These are phyloP conservation scores for Rhynchonycteris naso DNA, from an alignment of 2,797 vertebrate species.

Conservation along the genomic window DNA sequence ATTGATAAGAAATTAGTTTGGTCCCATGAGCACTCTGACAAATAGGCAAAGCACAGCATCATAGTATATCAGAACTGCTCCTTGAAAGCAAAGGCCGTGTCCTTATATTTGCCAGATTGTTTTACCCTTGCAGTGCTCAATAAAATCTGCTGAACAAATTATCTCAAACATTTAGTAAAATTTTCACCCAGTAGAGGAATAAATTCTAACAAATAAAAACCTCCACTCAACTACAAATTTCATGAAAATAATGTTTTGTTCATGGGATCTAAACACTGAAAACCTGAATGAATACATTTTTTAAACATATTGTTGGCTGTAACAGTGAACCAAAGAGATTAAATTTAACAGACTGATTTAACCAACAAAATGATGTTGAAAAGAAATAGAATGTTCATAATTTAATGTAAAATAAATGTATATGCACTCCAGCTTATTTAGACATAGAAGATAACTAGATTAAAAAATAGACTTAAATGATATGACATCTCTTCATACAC, in stretches of 20 bases:
- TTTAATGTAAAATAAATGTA: neutral
- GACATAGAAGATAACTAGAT: neutral
- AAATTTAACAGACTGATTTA: neutral
- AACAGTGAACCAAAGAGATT: neutral
- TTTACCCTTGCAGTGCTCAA: neutral
- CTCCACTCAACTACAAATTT: neutral
- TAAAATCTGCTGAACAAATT: neutral
- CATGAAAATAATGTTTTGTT: slow-evolving; percentile 49
- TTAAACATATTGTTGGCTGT: neutral
- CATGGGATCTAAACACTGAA: neutral
- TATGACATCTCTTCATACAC: neutral
- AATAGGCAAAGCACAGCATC: neutral
- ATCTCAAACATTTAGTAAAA: slow-evolving; percentile 31
- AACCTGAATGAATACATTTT: neutral
- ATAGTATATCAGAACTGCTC: neutral
- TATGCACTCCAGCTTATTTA: neutral
- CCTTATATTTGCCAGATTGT: neutral
- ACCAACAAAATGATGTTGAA: slow-evolving; percentile 5
- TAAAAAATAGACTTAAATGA: neutral
- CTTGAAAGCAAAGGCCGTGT: neutral
- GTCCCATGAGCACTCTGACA: neutral
- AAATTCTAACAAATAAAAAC: neutral
- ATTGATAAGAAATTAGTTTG: neutral
- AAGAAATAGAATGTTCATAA: neutral
- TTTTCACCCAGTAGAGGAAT: neutral